phyloP scores from a whole-genome alignment of 1,140 invertebrate genomes.

The Caenorhabditis elegans region DNA sequence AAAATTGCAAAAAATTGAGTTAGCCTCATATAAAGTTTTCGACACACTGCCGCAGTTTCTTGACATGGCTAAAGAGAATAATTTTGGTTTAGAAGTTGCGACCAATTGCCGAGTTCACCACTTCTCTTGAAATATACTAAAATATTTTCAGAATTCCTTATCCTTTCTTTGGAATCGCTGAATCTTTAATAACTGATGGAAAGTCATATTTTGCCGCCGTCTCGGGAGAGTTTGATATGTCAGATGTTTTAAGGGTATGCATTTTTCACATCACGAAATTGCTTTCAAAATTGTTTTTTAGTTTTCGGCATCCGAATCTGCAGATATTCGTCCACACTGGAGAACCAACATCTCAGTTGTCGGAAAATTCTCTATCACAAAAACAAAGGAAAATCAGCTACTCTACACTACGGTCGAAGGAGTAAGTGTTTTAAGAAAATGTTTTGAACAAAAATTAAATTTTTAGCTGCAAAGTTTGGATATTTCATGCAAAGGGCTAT shows the following conservation, averaged over 20 bases:
- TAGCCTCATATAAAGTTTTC: too few species aligned
- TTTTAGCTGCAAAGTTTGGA: background rate
- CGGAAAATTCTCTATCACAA: background rate
- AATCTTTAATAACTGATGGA: background rate
- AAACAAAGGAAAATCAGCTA: background rate
- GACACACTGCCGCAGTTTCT: too few species aligned
- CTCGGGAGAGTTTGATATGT: background rate
- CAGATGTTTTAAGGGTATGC: background rate
- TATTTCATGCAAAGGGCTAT: constrained; percentile 7
- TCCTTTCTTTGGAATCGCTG: background rate
- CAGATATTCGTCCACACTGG: background rate
- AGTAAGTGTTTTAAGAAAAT: background rate
- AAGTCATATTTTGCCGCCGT: background rate
- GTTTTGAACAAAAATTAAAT: background rate
- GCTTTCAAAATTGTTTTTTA: background rate
- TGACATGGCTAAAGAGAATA: too few species aligned
- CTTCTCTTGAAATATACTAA: too few species aligned
- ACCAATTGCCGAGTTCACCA: too few species aligned
- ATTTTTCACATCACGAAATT: too few species aligned
- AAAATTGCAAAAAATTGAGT: too few species aligned
- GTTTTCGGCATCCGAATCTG: background rate
- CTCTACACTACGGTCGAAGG: background rate
- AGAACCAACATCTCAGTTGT: background rate
- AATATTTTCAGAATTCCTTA: background rate
- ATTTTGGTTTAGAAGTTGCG: too few species aligned